A percentile compares a stretch with the other conserved stretches of the same genome.
Conservation (phyloP, 2,797 vertebrate species). For the Tokudaia muenninki region DNA sequence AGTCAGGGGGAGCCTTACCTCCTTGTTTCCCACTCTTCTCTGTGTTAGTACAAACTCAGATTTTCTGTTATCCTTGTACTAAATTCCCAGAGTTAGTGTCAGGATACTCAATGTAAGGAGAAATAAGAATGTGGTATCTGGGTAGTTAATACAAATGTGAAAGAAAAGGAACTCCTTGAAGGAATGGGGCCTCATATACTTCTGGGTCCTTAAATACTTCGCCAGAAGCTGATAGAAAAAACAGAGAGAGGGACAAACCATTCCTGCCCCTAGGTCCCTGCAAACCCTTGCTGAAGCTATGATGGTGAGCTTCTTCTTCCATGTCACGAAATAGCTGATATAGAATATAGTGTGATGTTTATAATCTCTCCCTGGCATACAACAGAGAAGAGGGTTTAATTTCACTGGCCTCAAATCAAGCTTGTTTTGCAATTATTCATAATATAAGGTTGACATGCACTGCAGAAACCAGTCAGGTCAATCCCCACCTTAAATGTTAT, state of each 20-base stretch:
- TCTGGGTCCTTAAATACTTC: background rate
- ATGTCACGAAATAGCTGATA: constrained; percentile 53
- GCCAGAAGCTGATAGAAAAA: background rate
- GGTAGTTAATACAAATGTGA: background rate
- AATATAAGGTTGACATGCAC: constrained; percentile 44
- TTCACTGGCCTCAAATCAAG: constrained; percentile 52
- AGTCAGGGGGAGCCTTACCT: background rate
- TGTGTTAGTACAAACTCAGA: background rate
- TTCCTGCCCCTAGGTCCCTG: no score
- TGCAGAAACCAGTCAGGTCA: fast-evolving
- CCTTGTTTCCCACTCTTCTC: background rate
- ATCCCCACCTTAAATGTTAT: background rate
- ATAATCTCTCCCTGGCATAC: constrained; percentile 61
- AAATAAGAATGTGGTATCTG: background rate
- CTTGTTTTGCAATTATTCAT: constrained; percentile 60
- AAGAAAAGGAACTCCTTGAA: background rate
- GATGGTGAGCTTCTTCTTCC: background rate
- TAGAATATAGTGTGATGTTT: constrained; percentile 73
- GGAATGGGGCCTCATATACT: background rate
- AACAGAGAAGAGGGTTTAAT: constrained; percentile 44
- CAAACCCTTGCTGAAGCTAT: fast-evolving
- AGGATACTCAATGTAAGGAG: background rate
- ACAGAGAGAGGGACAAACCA: background rate
- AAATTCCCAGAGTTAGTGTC: background rate
- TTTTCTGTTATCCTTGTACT: background rate